These are phyloP conservation scores for Bombylius discolor DNA, from an alignment of 2,888 invertebrate species.

Conservation along the genomic window DNA sequence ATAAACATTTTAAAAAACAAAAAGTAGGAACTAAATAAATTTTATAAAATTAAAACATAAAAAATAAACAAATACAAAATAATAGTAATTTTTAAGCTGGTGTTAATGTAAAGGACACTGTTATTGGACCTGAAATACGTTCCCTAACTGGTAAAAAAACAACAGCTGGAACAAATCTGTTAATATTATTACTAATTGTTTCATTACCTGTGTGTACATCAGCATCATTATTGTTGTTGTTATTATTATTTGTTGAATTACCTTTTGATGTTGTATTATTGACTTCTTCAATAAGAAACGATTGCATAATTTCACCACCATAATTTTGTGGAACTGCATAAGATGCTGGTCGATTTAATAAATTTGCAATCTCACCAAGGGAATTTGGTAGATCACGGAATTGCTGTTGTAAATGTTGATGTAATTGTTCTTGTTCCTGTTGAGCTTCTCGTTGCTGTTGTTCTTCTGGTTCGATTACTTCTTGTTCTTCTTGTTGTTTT, in stretches of 20 bases:
- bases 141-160: constrained; percentile 89
- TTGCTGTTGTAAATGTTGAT: constrained; percentile 9
- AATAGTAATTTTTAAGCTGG: constrained; percentile 53
- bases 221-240: constrained; percentile 1
- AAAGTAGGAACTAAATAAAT: not conserved
- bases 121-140: constrained; percentile 71
- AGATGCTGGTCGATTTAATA: constrained; percentile 41
- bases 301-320: constrained; percentile 63
- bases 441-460: not conserved
- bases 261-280: not conserved
- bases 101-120: constrained; percentile 84
- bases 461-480: not conserved
- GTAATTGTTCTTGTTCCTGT: constrained; percentile 4
- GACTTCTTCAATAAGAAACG: constrained; percentile 68
- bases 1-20: no score
- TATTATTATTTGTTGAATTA: not conserved
- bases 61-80: not conserved
- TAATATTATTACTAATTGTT: constrained; percentile 6
- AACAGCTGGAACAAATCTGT: constrained; percentile 74
- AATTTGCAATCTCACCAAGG: constrained; percentile 29
- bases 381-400: constrained; percentile 19
- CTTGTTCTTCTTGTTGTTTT: not conserved
- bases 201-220: not conserved
- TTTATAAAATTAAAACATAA: not conserved
- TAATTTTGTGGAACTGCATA: constrained; percentile 48